These are phyloP conservation scores for Lampris incognitus DNA, from an alignment of 2,113 vertebrate genomes.

Conservation along the genomic window DNA sequence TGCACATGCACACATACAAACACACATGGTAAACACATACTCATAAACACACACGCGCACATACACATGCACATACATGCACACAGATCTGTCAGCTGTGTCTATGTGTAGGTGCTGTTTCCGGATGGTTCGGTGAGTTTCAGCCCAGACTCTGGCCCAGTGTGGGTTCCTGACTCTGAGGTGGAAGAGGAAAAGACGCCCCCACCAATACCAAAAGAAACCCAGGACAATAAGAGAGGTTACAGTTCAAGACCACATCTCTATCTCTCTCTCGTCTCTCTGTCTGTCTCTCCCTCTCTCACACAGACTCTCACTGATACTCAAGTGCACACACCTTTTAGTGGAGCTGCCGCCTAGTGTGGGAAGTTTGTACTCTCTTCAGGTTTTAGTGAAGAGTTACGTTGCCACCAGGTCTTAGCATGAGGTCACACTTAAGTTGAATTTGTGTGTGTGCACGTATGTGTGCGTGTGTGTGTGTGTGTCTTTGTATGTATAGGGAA, in stretches of 20 bases:
- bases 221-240: conserved; percentile 80
- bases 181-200: conserved; percentile 33
- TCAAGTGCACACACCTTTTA: too few relatives aligned
- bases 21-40: not conserved
- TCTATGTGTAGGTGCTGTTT: conserved; percentile 87
- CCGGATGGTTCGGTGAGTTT: conserved; percentile 88
- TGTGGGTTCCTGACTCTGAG: conserved; percentile 63
- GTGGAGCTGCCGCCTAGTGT: too few relatives aligned
- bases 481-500: conserved; percentile 53
- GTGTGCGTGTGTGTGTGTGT: not conserved
- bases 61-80: not conserved
- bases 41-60: not conserved
- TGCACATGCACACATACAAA: not conserved
- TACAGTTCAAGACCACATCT: conserved; percentile 14
- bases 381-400: too few relatives aligned
- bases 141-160: conserved; percentile 86
- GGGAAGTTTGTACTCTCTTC: too few relatives aligned
- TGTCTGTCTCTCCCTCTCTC: too few relatives aligned
- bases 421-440: too few relatives aligned
- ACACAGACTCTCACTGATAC: too few relatives aligned
- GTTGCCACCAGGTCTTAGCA: too few relatives aligned
- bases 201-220: conserved; percentile 54
- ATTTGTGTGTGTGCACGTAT: not conserved
- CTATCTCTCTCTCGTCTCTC: too few relatives aligned
- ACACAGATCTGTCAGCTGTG: not conserved